Evolutionary conservation across 2,113 vertebrate genomes (phyloP).

Genomic region (Psettodes erumei): DNA sequence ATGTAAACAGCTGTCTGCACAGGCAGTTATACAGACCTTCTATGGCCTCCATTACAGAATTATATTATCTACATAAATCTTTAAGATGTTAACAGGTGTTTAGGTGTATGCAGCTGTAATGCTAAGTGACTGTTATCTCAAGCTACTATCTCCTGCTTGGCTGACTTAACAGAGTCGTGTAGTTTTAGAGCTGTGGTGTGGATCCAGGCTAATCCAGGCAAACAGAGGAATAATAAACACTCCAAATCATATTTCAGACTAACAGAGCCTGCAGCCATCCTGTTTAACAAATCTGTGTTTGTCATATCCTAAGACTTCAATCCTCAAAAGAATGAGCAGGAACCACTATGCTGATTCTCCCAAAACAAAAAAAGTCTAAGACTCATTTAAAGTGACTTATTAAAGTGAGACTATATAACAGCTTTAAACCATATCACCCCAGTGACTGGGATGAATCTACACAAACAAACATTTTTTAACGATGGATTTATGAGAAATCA

Average conservation of each 20-base stretch:
- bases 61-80: slow-evolving; percentile 1
- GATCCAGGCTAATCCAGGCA: slow-evolving; percentile 8
- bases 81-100: background rate
- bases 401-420: background rate
- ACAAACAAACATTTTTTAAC: background rate
- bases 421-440: background rate
- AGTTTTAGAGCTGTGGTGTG: background rate
- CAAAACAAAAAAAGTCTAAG: background rate
- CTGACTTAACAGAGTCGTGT: slow-evolving; percentile 4
- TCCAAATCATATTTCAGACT: background rate
- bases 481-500: background rate
- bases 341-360: background rate
- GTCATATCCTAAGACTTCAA: background rate
- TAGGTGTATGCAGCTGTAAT: background rate
- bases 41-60: background rate
- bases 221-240: slow-evolving; percentile 1
- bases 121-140: slow-evolving; percentile 25
- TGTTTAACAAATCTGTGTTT: background rate
- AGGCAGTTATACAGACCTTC: background rate
- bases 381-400: background rate
- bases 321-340: background rate
- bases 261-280: background rate
- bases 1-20: background rate
- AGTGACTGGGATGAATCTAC: background rate
- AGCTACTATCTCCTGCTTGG: background rate